Base-by-base conservation (phyloP, 2,888 invertebrate genomes). In the Euplagia quadripunctaria region DNA sequence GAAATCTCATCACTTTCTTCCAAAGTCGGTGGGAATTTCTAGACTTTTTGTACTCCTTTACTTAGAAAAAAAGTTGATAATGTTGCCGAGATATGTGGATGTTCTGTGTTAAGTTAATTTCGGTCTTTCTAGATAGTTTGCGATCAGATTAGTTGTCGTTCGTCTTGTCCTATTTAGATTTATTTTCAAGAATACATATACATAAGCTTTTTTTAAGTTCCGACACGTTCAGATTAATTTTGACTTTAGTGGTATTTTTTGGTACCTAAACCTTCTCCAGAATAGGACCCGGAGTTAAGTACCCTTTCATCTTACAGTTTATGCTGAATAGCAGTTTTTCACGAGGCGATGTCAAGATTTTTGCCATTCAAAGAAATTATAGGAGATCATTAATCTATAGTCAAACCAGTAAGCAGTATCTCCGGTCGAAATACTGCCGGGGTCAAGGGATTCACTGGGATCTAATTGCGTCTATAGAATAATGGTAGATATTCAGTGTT, bases 281-380 rank as follows among this genome's bases (percentile, higher is more conserved):
- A 55, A 55, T 55, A n/a, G n/a, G n/a, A 55, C n/a, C 8, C 55
- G 55, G n/a, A n/a, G n/a, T 55, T 55, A 9, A 55, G n/a, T n/a
- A 55, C n/a, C n/a, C 7, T 55, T n/a, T 55, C n/a, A 55, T 55
- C 55, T n/a, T 55, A 2, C 55, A 55, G 55, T 55, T 55, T 52
- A 52, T 52, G n/a, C n/a, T 52, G 52, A n/a, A n/a, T n/a, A n/a
- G 52, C 52, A 52, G 52, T 52, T 52, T 52, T 52, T 52, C 52
- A n/a, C 52, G 52, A 52, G 52, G 17, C 52, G 52, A 52, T 52
- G 52, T n/a, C 52, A n/a, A n/a, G n/a, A n/a, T 55, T 55, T 55
- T 55, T 55, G n/a, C 55, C 52, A 52, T 52, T 17, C 52, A 55
- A 55, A 55, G 1, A 9, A n/a, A 7, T 55, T 8, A 55, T n/a